Base-by-base conservation (phyloP, 2,797 vertebrate genomes). In the Eupleurogrammus muticus region DNA sequence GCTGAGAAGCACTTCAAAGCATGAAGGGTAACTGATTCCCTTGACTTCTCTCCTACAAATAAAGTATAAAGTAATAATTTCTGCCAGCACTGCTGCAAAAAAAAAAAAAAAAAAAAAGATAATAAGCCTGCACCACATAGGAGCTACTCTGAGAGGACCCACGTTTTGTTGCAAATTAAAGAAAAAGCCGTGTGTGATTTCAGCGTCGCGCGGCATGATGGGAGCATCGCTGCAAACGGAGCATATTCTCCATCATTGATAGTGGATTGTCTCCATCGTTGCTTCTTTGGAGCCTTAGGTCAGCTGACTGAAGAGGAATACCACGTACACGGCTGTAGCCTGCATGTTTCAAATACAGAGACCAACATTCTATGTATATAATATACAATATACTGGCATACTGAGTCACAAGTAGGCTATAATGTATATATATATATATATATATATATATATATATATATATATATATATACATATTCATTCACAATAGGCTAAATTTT, bases 1-100 rank as follows among this genome's bases (percentile, higher is more conserved):
- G 68, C 66, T 86, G 86, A 78, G 60, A 83, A 77, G 75, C 77
- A 75, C 71, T 87, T 87, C 82, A 85, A 85, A 84, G 77, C 57
- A 21, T 24, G 56, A 89, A 80, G 83, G 75, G 66, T 75, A 72
- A 84, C 74, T 50, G 59, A 88, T 82, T 89, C 80, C 64, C 66
- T 79, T 82, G 80, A 80, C 66, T 83, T 84, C 73, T 81, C 61
- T 57, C 50, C 70, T 55, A 62, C 75, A 90, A 88, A 89, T 78
- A 79, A 77, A 76, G 62, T 62, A 38, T 74, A 83, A 84, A 72
- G 38, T 77, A 71, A 40, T 67, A 67, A 79, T 79, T 81, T 85
- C 61, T 80, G 46, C 74, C 62, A 73, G 73, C 47, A 40, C 36
- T 14, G 4, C 47, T 57, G 24, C 76, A 69, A n/a, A n/a, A n/a